Evolutionary conservation across 2,113 vertebrate species (phyloP).

Genomic region (Phalacrocorax pelagicus): DNA sequence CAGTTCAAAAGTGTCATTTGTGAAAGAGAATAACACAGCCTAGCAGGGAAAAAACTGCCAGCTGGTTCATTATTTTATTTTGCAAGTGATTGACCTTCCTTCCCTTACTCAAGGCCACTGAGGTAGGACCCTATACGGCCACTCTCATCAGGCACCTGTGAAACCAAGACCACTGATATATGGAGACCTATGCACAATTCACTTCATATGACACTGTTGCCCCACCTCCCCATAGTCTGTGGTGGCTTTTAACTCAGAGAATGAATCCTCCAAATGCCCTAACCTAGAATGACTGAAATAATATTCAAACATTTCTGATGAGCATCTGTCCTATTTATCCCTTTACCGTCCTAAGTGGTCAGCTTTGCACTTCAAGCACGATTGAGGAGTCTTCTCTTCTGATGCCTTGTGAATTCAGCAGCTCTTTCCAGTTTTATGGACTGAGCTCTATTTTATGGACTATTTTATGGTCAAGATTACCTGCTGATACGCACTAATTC

Average conservation of each 20-base stretch:
- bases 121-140: neutral
- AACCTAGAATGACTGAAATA: neutral
- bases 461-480: neutral
- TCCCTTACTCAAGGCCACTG: neutral
- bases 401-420: neutral
- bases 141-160: neutral
- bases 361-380: neutral
- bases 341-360: neutral
- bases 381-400: neutral
- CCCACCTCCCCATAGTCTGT: fast-evolving
- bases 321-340: neutral
- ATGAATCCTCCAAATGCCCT: neutral
- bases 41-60: neutral
- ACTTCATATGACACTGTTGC: neutral
- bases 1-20: neutral
- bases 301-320: neutral
- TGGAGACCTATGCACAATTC: neutral
- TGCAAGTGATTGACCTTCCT: neutral
- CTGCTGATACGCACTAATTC: neutral
- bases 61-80: neutral
- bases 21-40: neutral
- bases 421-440: neutral
- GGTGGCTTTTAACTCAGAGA: neutral
- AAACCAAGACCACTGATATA: neutral
- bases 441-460: neutral